Conservation (phyloP, 2,888 invertebrate genomes). For the Ormyrus pomaceus region DNA sequence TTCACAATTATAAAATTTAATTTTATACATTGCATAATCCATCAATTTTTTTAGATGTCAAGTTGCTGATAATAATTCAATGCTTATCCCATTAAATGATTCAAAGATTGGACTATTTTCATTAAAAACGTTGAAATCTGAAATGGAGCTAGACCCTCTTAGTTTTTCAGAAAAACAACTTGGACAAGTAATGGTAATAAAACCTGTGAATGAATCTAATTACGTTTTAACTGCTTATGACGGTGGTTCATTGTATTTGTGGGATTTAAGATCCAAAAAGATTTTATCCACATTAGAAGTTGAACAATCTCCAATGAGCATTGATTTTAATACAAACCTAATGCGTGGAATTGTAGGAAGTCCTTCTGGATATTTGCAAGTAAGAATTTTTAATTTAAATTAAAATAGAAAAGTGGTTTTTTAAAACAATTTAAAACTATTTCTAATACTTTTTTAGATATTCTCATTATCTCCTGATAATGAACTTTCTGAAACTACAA, state of each 20-base stretch:
- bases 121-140: slow-evolving; percentile 73
- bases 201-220: slow-evolving; percentile 74
- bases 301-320: slow-evolving; percentile 82
- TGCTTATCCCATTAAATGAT: slow-evolving; percentile 83
- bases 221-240: slow-evolving; percentile 82
- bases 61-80: slow-evolving; percentile 78
- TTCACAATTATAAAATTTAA: not conserved
- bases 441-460: slow-evolving; percentile 61
- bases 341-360: slow-evolving; percentile 84
- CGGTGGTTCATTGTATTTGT: slow-evolving; percentile 83
- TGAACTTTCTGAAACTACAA: slow-evolving; percentile 74
- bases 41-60: slow-evolving; percentile 63
- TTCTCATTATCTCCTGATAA: slow-evolving; percentile 66
- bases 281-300: slow-evolving; percentile 78
- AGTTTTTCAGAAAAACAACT: slow-evolving; percentile 67
- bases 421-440: slow-evolving; percentile 5
- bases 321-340: slow-evolving; percentile 83
- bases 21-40: not conserved
- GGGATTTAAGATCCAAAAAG: slow-evolving; percentile 82
- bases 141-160: slow-evolving; percentile 64
- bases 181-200: slow-evolving; percentile 83
- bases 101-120: slow-evolving; percentile 78
- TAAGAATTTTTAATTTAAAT: slow-evolving; percentile 66
- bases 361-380: slow-evolving; percentile 80
- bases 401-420: slow-evolving; percentile 15